phyloP scores from a whole-genome alignment of 2,888 invertebrate species.

The Tenthredo notha region DNA sequence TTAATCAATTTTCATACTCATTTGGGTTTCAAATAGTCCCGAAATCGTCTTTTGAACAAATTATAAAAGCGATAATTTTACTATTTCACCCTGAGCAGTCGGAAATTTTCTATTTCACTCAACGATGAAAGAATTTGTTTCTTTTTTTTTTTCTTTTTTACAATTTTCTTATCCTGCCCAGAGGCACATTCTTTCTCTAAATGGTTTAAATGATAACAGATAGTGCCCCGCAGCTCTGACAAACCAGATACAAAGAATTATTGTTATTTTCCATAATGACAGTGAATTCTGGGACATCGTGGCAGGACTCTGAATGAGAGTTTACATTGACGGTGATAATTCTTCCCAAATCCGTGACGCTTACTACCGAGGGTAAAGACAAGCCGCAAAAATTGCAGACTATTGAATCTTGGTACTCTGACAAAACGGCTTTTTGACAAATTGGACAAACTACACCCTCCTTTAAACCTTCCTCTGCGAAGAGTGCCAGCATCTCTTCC shows the following conservation, averaged over 20 bases:
- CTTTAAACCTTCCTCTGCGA: slow-evolving; percentile 66
- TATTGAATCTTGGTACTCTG: slow-evolving; percentile 61
- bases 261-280: slow-evolving; percentile 66
- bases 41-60: not conserved
- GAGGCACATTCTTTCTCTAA: not conserved
- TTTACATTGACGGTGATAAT: slow-evolving; percentile 66
- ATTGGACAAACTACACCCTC: slow-evolving; percentile 75
- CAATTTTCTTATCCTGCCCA: not conserved
- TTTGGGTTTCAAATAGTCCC: not conserved
- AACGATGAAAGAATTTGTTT: not conserved
- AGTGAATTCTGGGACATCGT: slow-evolving; percentile 67
- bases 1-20: not conserved
- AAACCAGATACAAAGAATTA: slow-evolving; percentile 67
- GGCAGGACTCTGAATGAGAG: slow-evolving; percentile 67
- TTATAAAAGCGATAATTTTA: not conserved
- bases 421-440: slow-evolving; percentile 71
- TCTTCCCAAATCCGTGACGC: slow-evolving; percentile 65
- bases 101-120: not conserved
- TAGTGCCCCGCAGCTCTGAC: slow-evolving; percentile 69
- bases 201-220: slow-evolving; percentile 61
- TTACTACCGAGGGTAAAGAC: slow-evolving; percentile 62
- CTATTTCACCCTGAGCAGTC: not conserved
- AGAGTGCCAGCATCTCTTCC: slow-evolving; percentile 66
- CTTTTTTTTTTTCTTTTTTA: not conserved
- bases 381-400: slow-evolving; percentile 70